Evolutionary conservation across 2,797 vertebrate species (phyloP), one percentile per base, ranked within the genome.

Genomic region (Phataginus tetradactyla): DNA sequence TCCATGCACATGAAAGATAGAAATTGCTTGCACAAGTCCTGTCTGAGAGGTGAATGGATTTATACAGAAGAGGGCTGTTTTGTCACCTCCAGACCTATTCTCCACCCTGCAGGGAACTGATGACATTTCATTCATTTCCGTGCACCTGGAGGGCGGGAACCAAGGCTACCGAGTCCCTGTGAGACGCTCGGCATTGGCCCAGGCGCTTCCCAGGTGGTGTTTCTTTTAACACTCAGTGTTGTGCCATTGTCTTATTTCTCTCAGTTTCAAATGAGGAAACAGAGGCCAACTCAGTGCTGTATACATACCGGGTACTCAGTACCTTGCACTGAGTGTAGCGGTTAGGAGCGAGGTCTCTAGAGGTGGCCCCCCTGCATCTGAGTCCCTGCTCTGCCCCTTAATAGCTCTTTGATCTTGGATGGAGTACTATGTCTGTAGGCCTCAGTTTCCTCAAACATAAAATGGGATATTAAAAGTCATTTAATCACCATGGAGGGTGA

Each of bases 11-110:
- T 1, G 88, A 97, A 97, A 79, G 75, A 95, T 93, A 94, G 34
- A 84, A 91, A 84, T 97, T 71, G 85, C 83, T 95, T 93, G 86
- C 27, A n/a, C 66, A 61, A 78, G 72, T 92, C 78, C 61, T 91
- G 29, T 90, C 84, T 84, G 80, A 87, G 85, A 90, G 42, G 77
- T 79, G 85, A 96, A 89, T 93, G 89, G 74, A 84, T 97, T 97
- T 94, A 59, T 32, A 59, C 0, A 21, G 55, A 93, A 80, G 49
- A 74, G 79, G 9, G 71, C 61, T 68, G 45, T 79, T 91, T 93
- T 86, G 87, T 95, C 78, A 92, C 92, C 79, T 90, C 59, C 29
- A 90, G 86, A 88, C 79, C 83, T 89, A 63, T 89, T 97, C 29
- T 83, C 4, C 49, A 57, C 83, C 64, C 91, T 74, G 59, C 88